These are phyloP conservation scores for Meteorus cinctellus DNA, from an alignment of 2,888 invertebrate genomes.

Conservation along the genomic window DNA sequence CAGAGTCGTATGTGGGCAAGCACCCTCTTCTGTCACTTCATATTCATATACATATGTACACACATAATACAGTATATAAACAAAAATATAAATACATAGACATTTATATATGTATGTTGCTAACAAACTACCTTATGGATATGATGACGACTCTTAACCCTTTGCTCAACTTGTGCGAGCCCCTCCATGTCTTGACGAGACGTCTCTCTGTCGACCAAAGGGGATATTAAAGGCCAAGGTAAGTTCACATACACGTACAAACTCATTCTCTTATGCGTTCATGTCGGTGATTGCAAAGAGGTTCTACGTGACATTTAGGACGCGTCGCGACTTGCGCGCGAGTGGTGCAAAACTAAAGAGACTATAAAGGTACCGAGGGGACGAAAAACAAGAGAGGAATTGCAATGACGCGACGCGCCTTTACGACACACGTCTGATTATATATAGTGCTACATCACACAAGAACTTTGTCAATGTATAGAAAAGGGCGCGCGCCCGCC, in stretches of 20 bases:
- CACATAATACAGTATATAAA: not conserved
- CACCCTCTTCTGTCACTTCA: slow-evolving; percentile 38
- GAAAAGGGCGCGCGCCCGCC: too few relatives aligned
- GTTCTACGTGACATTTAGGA: slow-evolving; percentile 39
- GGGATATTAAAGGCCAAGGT: slow-evolving; percentile 5
- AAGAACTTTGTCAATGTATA: too few relatives aligned
- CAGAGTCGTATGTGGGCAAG: slow-evolving; percentile 14
- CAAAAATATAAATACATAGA: not conserved
- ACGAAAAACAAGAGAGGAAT: too few relatives aligned
- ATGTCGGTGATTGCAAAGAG: slow-evolving; percentile 38
- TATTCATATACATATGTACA: slow-evolving; percentile 18
- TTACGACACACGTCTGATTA: not conserved
- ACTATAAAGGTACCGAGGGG: not conserved
- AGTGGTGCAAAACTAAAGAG: slow-evolving; percentile 5
- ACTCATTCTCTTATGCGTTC: not conserved
- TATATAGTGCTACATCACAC: too few relatives aligned
- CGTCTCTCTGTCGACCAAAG: not conserved
- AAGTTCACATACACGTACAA: not conserved
- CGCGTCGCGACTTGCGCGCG: slow-evolving; percentile 36
- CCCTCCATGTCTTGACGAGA: not conserved
- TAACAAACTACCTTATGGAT: not conserved
- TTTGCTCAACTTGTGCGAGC: not conserved
- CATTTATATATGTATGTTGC: not conserved
- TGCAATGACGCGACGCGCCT: too few relatives aligned
- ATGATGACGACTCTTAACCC: slow-evolving; percentile 1